Percentiles rank a stretch among this genome's conserved stretches.
phyloP scores from a whole-genome alignment of 2,797 vertebrate species.

The Falco concolor region DNA sequence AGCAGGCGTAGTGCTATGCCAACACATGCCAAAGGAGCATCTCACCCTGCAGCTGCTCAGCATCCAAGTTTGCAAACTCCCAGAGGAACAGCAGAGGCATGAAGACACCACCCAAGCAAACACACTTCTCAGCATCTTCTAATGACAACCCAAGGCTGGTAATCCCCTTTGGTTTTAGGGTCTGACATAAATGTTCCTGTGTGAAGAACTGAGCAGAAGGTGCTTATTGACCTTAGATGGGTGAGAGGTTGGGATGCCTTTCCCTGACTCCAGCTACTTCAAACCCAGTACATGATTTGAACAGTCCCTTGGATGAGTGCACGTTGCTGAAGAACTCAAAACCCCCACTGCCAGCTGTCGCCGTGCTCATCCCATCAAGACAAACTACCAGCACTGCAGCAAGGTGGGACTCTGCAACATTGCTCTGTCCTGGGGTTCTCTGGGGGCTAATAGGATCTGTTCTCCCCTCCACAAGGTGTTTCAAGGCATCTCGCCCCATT shows the following conservation, averaged over 20 bases:
- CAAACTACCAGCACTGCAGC: background rate
- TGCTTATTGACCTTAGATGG: background rate
- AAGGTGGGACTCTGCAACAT: background rate
- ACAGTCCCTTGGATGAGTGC: background rate
- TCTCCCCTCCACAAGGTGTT: background rate
- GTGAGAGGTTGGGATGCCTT: background rate
- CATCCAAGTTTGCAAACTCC: background rate
- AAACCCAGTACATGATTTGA: background rate
- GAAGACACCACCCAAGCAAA: background rate
- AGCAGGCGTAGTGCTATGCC: background rate
- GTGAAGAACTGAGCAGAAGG: background rate
- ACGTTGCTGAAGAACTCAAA: background rate
- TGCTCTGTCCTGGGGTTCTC: background rate
- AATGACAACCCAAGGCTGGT: background rate
- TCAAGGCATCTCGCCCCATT: background rate
- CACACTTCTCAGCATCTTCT: background rate
- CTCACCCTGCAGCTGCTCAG: background rate
- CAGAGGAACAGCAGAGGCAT: background rate
- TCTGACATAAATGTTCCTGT: background rate
- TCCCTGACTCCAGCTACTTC: background rate
- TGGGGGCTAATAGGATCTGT: fast-evolving
- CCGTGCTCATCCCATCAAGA: background rate
- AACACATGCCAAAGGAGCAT: background rate
- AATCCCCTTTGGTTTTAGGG: background rate
- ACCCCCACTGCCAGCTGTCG: background rate